Percentiles rank a stretch among this genome's conserved stretches.
phyloP scores from a whole-genome alignment of 2,797 vertebrate species.

The Ctenosaura bakeri region DNA sequence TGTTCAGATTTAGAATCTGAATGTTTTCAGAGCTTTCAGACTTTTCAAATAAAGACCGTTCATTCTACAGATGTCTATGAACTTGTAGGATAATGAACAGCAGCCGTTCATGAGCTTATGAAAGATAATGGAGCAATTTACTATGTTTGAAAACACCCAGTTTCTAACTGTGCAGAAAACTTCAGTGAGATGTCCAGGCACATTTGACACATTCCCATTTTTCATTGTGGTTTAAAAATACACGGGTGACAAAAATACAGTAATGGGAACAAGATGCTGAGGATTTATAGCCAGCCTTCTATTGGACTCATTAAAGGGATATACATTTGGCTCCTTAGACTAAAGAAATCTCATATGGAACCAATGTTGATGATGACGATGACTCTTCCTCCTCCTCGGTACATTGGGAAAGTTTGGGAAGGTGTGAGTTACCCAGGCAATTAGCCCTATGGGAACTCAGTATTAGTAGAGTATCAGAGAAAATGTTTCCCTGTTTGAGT shows the following conservation, averaged over 20 bases:
- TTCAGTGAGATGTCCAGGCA: slow-evolving; percentile 45
- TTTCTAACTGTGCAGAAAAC: slow-evolving; percentile 49
- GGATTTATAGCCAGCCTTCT: neutral
- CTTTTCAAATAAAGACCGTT: neutral
- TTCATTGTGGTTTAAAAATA: neutral
- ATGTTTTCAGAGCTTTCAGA: slow-evolving; percentile 6
- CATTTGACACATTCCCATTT: neutral
- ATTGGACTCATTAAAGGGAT: no score
- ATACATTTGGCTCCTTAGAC: neutral
- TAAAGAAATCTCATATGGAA: neutral
- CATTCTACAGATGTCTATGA: neutral
- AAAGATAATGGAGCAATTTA: neutral
- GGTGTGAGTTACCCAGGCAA: no score
- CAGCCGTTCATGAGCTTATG: neutral
- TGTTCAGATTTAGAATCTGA: neutral
- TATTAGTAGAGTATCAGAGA: no score
- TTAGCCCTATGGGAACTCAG: no score
- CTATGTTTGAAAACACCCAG: neutral
- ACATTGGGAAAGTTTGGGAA: neutral
- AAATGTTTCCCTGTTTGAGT: no score
- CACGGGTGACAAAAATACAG: neutral
- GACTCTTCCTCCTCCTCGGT: neutral
- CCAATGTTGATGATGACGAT: no score
- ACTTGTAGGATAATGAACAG: slow-evolving; percentile 21
- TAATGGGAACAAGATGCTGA: neutral